Evolutionary conservation across 2,888 invertebrate genomes (phyloP).

Genomic region (Diadegma fenestrale): DNA sequence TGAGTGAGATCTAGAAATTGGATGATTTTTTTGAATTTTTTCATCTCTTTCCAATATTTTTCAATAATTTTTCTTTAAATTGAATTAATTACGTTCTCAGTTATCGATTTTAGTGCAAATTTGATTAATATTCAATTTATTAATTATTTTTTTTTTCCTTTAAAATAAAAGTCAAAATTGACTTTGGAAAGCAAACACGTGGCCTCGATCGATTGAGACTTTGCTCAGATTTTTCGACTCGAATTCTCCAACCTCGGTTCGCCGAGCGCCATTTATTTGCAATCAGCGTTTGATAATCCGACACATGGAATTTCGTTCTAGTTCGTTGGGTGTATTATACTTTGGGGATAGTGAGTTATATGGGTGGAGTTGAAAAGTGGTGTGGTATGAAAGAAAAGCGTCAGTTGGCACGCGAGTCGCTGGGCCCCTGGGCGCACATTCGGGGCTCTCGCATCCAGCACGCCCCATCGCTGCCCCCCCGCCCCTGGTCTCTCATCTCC

Average conservation of each 20-base stretch:
- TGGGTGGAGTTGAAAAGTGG: constrained; percentile 19
- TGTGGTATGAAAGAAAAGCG: constrained; percentile 68
- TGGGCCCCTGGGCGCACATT: constrained; percentile 65
- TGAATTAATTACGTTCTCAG: not conserved
- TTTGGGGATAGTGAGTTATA: not conserved
- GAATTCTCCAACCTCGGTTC: not conserved
- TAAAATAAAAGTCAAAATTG: too few relatives aligned
- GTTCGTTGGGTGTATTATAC: not conserved
- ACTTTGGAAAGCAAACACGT: not conserved
- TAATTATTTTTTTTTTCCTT: too few relatives aligned
- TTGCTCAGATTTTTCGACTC: not conserved
- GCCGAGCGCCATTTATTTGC: constrained; percentile 46
- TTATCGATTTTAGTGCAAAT: not conserved
- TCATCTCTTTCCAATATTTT: not conserved
- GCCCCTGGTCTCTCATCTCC: constrained; percentile 50
- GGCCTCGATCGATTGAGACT: not conserved
- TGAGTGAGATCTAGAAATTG: not conserved
- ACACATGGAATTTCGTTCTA: constrained; percentile 50
- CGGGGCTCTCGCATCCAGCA: constrained; percentile 63
- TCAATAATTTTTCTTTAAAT: too few relatives aligned
- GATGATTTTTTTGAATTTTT: not conserved
- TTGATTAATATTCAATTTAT: too few relatives aligned
- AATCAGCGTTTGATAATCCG: constrained; percentile 76
- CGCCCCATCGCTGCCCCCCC: constrained; percentile 65
- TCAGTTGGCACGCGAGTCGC: constrained; percentile 83